Conservation (phyloP, 23 tunicate species). For the Clavelina lepadiformis region DNA sequence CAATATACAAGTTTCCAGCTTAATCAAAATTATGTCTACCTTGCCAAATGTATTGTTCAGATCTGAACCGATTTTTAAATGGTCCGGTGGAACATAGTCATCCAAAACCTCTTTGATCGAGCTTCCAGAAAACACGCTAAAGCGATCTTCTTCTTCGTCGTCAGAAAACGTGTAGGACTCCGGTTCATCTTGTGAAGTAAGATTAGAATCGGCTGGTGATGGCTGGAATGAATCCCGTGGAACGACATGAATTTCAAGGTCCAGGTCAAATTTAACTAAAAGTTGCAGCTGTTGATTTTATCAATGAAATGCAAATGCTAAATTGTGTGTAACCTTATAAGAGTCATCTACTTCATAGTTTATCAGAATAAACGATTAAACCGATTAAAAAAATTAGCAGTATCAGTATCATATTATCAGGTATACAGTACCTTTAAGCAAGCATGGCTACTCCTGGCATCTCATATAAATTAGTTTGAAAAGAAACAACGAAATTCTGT, state of each 20-base stretch:
- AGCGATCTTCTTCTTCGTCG: constrained; percentile 1
- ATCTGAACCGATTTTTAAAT: neutral
- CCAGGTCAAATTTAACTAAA: constrained; percentile 86
- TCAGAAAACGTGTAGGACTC: constrained; percentile 2
- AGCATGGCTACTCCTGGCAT: neutral
- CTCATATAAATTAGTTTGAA: neutral
- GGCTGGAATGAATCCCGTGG: constrained; percentile 58
- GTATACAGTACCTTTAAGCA: neutral
- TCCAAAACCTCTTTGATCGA: neutral
- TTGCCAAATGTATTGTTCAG: constrained; percentile 10
- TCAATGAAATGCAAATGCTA: neutral
- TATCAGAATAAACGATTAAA: too few species aligned
- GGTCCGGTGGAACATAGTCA: neutral
- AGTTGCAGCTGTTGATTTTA: too few species aligned
- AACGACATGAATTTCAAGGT: constrained; percentile 84
- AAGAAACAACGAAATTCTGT: neutral
- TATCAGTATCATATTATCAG: neutral
- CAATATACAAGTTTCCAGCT: too few species aligned
- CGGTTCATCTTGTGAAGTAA: constrained; percentile 2
- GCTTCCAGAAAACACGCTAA: constrained; percentile 1
- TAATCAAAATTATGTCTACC: neutral
- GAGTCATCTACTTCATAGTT: too few species aligned
- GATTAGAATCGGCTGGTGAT: constrained; percentile 10
- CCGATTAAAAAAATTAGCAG: too few species aligned
- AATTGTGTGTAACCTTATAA: neutral